A percentile compares a stretch with the other conserved stretches of the same genome.
These are phyloP conservation scores for Muraenolepis orangiensis DNA, from an alignment of 2,797 vertebrate genomes.

Conservation along the genomic window DNA sequence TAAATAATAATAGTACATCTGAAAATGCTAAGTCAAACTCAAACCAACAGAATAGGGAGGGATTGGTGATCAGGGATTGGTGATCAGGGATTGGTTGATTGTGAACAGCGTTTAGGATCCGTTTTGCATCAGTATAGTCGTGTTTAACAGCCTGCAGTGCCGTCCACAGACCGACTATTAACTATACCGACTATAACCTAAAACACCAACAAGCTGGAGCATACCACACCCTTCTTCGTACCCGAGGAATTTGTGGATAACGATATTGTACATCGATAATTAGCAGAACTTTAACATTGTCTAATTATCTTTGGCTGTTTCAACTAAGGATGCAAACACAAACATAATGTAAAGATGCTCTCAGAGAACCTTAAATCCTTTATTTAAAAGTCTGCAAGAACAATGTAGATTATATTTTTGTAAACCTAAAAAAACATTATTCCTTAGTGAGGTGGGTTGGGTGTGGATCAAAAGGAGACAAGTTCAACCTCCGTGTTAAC, in stretches of 20 bases:
- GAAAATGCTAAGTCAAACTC: background rate
- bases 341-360: background rate
- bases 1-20: background rate
- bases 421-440: background rate
- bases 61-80: background rate
- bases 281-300: background rate
- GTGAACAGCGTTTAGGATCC: background rate
- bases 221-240: background rate
- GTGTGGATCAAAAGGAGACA: background rate
- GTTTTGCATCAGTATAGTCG: background rate
- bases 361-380: background rate
- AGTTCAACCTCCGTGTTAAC: background rate
- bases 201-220: background rate
- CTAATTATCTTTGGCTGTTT: background rate
- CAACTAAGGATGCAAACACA: background rate
- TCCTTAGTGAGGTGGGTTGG: background rate
- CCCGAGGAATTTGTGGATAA: background rate
- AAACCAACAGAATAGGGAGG: background rate
- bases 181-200: no score
- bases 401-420: background rate
- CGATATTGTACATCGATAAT: background rate
- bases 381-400: background rate
- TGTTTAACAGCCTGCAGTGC: background rate
- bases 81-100: background rate
- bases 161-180: no score